Percentiles rank a stretch among this genome's conserved stretches.
Evolutionary conservation across 1,140 invertebrate species (phyloP).

Genomic region (Ridgeia piscesae): DNA sequence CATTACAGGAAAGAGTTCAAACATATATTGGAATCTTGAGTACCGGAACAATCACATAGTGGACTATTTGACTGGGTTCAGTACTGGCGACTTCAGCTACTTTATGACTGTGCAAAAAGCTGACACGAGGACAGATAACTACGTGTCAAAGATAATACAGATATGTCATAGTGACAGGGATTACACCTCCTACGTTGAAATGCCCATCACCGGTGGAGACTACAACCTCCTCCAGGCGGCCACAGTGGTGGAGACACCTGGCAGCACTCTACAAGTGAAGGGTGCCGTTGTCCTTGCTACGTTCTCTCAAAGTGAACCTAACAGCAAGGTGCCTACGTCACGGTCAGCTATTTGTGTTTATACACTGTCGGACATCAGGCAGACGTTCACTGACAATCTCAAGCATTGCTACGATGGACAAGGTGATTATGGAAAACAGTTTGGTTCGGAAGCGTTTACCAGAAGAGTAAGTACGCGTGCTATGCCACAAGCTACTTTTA

Average conservation of each 20-base stretch:
- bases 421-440: not conserved
- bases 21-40: not conserved
- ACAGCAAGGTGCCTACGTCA: conserved; percentile 66
- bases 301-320: conserved; percentile 83
- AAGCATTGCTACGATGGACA: conserved; percentile 81
- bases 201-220: conserved; percentile 88
- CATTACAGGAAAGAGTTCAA: not conserved
- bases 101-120: conserved; percentile 91
- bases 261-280: not conserved
- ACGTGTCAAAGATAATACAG: conserved; percentile 90
- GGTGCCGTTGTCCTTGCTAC: conserved; percentile 54
- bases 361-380: conserved; percentile 84
- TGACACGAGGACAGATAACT: conserved; percentile 74
- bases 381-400: conserved; percentile 97
- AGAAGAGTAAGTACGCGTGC: not conserved
- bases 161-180: conserved; percentile 96
- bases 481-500: not conserved
- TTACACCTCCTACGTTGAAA: conserved; percentile 97
- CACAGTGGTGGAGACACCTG: not conserved
- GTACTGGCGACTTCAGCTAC: conserved; percentile 93
- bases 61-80: conserved; percentile 94
- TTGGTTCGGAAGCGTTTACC: not conserved
- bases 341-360: conserved; percentile 90
- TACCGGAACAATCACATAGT: conserved; percentile 59
- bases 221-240: conserved; percentile 58